A percentile compares a stretch with the other conserved stretches of the same genome.
Evolutionary conservation across 2,888 invertebrate genomes (phyloP).

Genomic region (Disparrhopalites patrizii): DNA sequence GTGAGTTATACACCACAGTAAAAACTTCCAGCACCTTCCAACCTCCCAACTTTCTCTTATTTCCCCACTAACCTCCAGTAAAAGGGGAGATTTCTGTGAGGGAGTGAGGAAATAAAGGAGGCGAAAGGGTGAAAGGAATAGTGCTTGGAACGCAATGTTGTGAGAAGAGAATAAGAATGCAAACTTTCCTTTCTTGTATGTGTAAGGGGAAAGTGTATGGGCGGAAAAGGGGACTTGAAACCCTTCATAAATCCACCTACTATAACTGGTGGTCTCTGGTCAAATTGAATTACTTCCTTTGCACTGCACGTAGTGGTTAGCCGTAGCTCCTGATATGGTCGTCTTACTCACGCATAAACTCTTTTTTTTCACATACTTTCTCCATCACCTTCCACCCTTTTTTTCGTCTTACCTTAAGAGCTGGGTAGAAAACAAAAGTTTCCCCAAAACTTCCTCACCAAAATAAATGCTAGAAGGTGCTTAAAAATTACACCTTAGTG

Average conservation of each 20-base stretch:
- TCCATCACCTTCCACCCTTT: background rate
- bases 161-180: no score
- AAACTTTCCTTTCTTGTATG: background rate
- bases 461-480: conserved; percentile 20
- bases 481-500: background rate
- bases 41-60: no score
- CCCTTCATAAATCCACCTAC: conserved; percentile 16
- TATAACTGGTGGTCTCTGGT: conserved; percentile 17
- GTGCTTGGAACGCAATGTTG: no score
- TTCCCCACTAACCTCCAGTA: no score
- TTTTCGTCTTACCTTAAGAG: background rate
- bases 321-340: background rate
- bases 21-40: no score
- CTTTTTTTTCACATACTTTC: background rate
- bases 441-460: conserved; percentile 6
- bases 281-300: conserved; percentile 24
- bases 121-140: no score
- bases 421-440: background rate
- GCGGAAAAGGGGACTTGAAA: background rate
- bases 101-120: no score
- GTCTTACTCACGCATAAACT: background rate
- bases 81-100: no score
- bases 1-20: no score
- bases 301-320: background rate
- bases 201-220: background rate